Conservation (phyloP, 2,888 invertebrate species). For the Scaptomyza cyrtandrae region DNA sequence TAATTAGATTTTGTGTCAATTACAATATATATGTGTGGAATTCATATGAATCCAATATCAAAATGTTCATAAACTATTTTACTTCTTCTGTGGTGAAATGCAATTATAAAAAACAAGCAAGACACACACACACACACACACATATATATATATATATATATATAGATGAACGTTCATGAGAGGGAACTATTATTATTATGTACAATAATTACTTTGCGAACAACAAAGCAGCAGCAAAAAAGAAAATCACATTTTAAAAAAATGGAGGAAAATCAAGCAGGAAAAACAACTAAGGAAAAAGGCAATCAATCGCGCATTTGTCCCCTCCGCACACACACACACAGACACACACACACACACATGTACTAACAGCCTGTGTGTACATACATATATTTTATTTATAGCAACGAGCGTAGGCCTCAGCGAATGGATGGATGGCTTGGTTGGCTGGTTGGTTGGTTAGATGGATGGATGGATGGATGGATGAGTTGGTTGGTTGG, state of each 20-base stretch:
- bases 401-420: conserved; percentile 68
- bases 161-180: no score
- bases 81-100: neutral
- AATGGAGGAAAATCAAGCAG: neutral
- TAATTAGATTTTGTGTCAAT: neutral
- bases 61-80: no score
- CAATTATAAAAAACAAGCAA: neutral
- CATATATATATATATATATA: no score
- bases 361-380: conserved; percentile 3
- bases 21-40: neutral
- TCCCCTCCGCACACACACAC: conserved; percentile 5
- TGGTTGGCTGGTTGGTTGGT: conserved; percentile 1
- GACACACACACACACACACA: neutral
- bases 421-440: conserved; percentile 6
- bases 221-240: conserved; percentile 22
- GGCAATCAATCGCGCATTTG: conserved; percentile 71
- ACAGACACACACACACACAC: neutral
- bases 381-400: conserved; percentile 56
- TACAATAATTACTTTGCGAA: conserved; percentile 36
- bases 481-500: neutral
- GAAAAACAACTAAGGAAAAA: conserved; percentile 26
- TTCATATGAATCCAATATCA: neutral
- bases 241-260: no score
- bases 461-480: neutral
- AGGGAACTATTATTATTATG: conserved; percentile 1